These are phyloP conservation scores for Gobius niger DNA, from an alignment of 2,113 vertebrate genomes.

Conservation along the genomic window DNA sequence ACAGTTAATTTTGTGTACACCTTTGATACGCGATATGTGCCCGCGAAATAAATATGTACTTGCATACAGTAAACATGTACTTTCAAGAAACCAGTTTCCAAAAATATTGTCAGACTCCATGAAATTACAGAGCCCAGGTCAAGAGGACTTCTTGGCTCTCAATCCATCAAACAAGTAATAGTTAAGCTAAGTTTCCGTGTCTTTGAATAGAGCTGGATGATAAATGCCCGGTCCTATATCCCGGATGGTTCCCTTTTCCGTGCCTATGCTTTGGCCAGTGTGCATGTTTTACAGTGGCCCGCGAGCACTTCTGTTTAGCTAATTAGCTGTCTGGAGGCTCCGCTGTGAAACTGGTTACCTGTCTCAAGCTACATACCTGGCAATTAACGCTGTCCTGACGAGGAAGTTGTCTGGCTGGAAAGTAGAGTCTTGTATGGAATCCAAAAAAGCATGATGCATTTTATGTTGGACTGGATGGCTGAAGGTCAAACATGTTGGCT, in stretches of 20 bases:
- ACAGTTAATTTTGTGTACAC: background rate
- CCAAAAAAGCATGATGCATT: background rate
- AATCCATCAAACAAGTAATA: constrained; percentile 8
- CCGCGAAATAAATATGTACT: background rate
- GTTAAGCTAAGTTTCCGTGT: background rate
- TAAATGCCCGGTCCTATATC: background rate
- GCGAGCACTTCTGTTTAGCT: background rate
- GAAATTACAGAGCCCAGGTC: background rate
- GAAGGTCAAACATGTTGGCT: background rate
- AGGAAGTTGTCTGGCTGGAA: background rate
- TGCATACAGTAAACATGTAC: constrained; percentile 1
- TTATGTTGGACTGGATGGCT: background rate
- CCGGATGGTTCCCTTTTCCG: background rate
- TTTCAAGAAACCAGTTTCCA: background rate
- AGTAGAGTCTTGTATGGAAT: background rate
- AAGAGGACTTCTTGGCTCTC: background rate
- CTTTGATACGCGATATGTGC: background rate
- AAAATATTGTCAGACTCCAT: background rate
- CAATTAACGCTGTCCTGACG: background rate
- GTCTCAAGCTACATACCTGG: constrained; percentile 5
- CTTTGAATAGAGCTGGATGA: background rate
- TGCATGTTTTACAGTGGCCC: background rate
- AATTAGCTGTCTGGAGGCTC: constrained; percentile 8
- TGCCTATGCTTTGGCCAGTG: background rate
- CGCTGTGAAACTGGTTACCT: constrained; percentile 7